Evolutionary conservation across 2,888 invertebrate genomes (phyloP).

Genomic region (Choristoneura rosaceana): DNA sequence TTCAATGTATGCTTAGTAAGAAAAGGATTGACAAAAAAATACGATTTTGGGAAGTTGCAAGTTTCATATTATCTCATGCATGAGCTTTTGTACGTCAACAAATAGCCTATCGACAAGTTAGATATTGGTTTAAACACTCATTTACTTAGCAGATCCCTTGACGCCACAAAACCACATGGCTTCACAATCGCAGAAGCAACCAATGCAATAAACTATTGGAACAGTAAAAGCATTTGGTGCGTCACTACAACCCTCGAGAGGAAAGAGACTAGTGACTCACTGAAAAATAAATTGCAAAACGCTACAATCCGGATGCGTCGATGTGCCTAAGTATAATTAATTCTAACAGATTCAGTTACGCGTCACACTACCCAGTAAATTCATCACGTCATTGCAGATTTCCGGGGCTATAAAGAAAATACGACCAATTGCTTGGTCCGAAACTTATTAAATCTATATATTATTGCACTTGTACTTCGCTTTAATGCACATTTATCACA

Average conservation of each 20-base stretch:
- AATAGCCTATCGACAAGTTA: not conserved
- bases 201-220: constrained; percentile 13
- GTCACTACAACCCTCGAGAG: constrained; percentile 37
- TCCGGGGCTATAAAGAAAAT: constrained; percentile 11
- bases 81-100: not conserved
- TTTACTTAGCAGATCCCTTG: constrained; percentile 2
- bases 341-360: constrained; percentile 28
- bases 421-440: too few relatives aligned
- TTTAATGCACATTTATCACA: not conserved
- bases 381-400: constrained; percentile 18
- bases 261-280: constrained; percentile 28
- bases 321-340: constrained; percentile 28
- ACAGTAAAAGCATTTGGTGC: constrained; percentile 30
- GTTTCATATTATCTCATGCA: not conserved
- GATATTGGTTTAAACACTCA: not conserved
- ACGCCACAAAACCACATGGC: constrained; percentile 28
- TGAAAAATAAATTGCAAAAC: constrained; percentile 25
- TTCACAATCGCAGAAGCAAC: constrained; percentile 12
- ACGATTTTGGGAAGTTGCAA: constrained; percentile 7
- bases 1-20: not conserved
- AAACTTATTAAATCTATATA: not conserved
- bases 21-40: not conserved
- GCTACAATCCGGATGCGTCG: constrained; percentile 24
- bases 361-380: constrained; percentile 18
- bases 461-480: not conserved